Percentiles rank a stretch among this genome's conserved stretches.
Evolutionary conservation across 1,140 invertebrate species (phyloP).

Genomic region (Leptinotarsa texana): DNA sequence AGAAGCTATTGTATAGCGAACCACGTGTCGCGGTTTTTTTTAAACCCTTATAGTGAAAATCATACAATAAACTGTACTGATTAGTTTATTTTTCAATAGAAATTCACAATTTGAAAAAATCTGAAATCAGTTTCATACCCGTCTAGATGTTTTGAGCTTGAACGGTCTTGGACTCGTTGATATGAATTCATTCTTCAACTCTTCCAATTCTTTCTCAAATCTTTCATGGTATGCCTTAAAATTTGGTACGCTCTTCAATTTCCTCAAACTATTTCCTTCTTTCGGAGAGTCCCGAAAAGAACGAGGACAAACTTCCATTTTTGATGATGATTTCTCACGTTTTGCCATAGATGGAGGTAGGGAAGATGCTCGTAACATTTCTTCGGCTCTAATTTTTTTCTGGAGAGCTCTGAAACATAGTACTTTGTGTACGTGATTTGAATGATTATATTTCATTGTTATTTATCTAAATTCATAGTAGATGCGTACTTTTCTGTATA

Average conservation of each 20-base stretch:
- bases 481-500: too few species aligned
- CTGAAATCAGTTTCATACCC: conserved; percentile 35
- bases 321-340: conserved; percentile 59
- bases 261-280: conserved; percentile 25
- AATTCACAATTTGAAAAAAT: not conserved
- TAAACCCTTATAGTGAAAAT: too few species aligned
- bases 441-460: too few species aligned
- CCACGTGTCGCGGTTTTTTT: too few species aligned
- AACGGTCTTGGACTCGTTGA: conserved; percentile 61
- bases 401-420: conserved; percentile 62
- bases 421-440: too few species aligned
- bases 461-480: too few species aligned
- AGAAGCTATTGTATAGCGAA: too few species aligned
- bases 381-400: conserved; percentile 68
- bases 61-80: too few species aligned
- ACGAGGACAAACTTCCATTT: conserved; percentile 50
- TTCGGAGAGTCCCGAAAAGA: conserved; percentile 44
- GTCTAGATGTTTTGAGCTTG: conserved; percentile 57
- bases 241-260: conserved; percentile 39
- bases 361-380: conserved; percentile 67
- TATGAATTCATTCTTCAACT: conserved; percentile 58
- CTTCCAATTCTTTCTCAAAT: conserved; percentile 53
- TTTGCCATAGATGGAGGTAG: conserved; percentile 72
- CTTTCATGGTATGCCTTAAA: conserved; percentile 43
- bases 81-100: too few species aligned